Percentiles rank a stretch among this genome's conserved stretches.
phyloP scores from a whole-genome alignment of 2,888 invertebrate species.

The Hypselothyrea guttata region DNA sequence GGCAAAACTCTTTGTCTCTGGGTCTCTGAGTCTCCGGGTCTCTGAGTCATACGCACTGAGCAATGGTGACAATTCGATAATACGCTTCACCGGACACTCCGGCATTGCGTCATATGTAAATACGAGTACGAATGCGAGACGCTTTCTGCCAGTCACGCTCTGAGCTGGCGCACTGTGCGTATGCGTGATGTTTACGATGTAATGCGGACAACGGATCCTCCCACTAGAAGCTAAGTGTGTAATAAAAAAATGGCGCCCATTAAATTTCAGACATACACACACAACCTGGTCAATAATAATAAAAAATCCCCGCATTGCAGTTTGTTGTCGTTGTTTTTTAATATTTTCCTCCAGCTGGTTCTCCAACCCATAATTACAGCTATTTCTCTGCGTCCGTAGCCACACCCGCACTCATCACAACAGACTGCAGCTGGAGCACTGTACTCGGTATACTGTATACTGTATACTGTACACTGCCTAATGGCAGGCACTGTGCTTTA shows the following conservation, averaged over 20 bases:
- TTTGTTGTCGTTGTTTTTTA: constrained; percentile 13
- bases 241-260: too few species aligned
- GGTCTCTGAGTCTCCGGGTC: not conserved
- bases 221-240: constrained; percentile 26
- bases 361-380: constrained; percentile 55
- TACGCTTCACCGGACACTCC: constrained; percentile 37
- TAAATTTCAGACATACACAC: constrained; percentile 24
- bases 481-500: constrained; percentile 54
- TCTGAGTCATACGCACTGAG: constrained; percentile 11
- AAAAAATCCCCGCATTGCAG: constrained; percentile 17
- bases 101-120: constrained; percentile 32
- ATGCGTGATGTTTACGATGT: constrained; percentile 40
- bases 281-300: constrained; percentile 21
- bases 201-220: constrained; percentile 18
- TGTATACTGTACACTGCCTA: constrained; percentile 33
- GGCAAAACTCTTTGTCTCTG: constrained; percentile 15
- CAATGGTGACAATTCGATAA: constrained; percentile 33
- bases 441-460: not conserved
- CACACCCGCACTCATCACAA: constrained; percentile 43
- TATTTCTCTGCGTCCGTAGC: constrained; percentile 13
- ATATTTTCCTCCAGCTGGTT: constrained; percentile 40
- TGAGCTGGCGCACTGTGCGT: constrained; percentile 37
- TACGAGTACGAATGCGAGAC: not conserved
- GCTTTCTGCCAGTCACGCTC: constrained; percentile 41
- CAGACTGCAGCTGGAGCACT: constrained; percentile 8